Evolutionary conservation across 64 coral and sea anemone genomes (phyloP), one percentile per base, ranked within the genome.

Genomic region (Anthopleura sola): DNA sequence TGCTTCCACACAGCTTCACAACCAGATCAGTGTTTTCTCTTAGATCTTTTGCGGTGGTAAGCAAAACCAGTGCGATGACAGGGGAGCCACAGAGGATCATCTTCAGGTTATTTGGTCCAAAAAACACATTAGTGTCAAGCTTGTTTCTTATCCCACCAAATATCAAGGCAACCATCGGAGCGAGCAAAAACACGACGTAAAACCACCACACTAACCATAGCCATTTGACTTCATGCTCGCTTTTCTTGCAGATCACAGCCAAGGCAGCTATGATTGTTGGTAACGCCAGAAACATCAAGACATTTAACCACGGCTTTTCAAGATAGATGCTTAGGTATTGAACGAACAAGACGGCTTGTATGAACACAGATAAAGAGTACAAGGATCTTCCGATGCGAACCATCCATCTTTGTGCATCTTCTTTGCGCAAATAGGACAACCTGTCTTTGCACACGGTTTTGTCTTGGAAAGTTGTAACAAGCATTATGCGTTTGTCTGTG

Each of bases 81-180:
- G 84, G 93, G 5, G 78, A 36, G 7, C 83, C 37, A 49, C 88
- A 94, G 21, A 94, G 28, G 1, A 85, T 87, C 18, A 53, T 85
- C 74, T 68, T 87, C 16, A 94, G 49, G 0, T 21, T 21, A 54
- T 94, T 94, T 46, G 93, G 88, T 24, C 93, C 88, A 44, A 87
- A 90, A 18, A 87, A 78, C 9, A 5, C 8, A 0, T 49, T 17
- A 7, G 55, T 84, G 11, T 90, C 56, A 6, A 94, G 88, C 12
- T 90, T 87, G 2, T 79, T 26, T 79, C 76, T 19, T 48, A 79
- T 4, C 6, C 6, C 6, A 2, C 76, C 76, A 79, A 79, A 79
- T 23, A 79, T 79, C 5, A 44, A 18, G 24, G 38, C 76, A 71
- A 71, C 66, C 66, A 71, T 71, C 14, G 66, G 66, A 11, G 66